A percentile compares a stretch with the other conserved stretches of the same genome.
phyloP scores from a whole-genome alignment of 2,113 vertebrate species.

The Spheniscus mendiculus region DNA sequence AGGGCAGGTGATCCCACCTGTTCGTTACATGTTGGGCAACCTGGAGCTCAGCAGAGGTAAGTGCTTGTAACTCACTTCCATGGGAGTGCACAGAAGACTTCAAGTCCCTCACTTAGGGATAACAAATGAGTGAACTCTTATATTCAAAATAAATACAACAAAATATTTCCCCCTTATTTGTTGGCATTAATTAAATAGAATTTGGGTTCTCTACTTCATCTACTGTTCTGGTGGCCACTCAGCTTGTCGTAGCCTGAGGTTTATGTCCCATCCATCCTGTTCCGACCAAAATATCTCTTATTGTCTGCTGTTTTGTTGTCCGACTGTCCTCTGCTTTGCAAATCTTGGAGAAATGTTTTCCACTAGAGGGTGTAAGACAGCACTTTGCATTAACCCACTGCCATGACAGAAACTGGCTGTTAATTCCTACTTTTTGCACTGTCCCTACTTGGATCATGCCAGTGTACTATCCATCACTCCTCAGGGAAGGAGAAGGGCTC shows the following conservation, averaged over 20 bases:
- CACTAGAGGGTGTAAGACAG: neutral
- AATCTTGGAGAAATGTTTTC: neutral
- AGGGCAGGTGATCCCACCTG: neutral
- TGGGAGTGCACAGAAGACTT: neutral
- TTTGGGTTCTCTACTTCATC: neutral
- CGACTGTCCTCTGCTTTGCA: neutral
- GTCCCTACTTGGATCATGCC: neutral
- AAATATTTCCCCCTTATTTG: neutral
- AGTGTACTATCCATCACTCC: neutral
- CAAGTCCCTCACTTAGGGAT: neutral
- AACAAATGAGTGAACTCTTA: neutral
- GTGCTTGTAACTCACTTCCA: neutral
- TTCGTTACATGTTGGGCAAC: rapidly evolving
- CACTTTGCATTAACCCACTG: neutral
- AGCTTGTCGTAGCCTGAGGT: neutral
- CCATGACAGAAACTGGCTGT: neutral
- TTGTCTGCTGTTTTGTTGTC: neutral
- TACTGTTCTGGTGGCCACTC: neutral
- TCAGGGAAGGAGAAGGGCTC: neutral
- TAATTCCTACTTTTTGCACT: neutral
- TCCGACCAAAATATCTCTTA: neutral
- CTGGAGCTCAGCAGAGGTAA: neutral
- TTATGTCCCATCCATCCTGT: neutral
- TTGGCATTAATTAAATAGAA: neutral
- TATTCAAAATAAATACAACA: neutral